phyloP scores from a whole-genome alignment of 92 coral and sea anemone genomes.

The Palythoa grandiflora region DNA sequence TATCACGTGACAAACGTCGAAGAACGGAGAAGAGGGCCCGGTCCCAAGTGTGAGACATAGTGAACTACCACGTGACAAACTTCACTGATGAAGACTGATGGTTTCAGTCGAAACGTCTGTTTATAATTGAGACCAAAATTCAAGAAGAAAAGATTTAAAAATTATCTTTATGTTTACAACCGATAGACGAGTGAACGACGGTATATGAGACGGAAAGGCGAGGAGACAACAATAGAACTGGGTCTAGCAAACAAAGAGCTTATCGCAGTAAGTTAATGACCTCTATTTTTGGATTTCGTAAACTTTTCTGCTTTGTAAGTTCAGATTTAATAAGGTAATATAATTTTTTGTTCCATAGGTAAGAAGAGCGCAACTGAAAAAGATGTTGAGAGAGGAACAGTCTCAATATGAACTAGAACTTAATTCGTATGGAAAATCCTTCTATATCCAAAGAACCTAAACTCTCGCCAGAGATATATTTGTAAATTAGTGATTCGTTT shows the following conservation, averaged over 20 bases:
- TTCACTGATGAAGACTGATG: too few relatives aligned
- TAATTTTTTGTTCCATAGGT: conserved; percentile 15
- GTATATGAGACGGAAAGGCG: conserved; percentile 71
- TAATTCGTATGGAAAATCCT: conserved; percentile 31
- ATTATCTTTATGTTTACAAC: not conserved
- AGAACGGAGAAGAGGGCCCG: too few relatives aligned
- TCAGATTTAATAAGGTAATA: not conserved
- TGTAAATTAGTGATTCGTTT: too few relatives aligned
- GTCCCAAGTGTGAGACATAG: too few relatives aligned
- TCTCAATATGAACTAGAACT: conserved; percentile 37
- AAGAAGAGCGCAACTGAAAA: conserved; percentile 40
- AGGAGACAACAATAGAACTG: conserved; percentile 83
- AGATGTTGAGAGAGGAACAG: conserved; percentile 7
- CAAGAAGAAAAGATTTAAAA: not conserved
- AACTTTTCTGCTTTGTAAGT: not conserved
- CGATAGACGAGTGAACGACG: conserved; percentile 77
- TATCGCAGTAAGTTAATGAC: conserved; percentile 77
- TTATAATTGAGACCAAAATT: too few relatives aligned
- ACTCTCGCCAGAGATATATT: too few relatives aligned
- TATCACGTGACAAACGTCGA: too few relatives aligned
- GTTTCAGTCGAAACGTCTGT: too few relatives aligned
- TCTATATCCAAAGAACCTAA: conserved; percentile 38
- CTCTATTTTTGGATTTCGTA: too few relatives aligned
- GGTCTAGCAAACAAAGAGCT: conserved; percentile 85
- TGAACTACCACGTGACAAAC: too few relatives aligned